Evolutionary conservation across 1,140 invertebrate species (phyloP).

Genomic region (Lucilia cuprina): DNA sequence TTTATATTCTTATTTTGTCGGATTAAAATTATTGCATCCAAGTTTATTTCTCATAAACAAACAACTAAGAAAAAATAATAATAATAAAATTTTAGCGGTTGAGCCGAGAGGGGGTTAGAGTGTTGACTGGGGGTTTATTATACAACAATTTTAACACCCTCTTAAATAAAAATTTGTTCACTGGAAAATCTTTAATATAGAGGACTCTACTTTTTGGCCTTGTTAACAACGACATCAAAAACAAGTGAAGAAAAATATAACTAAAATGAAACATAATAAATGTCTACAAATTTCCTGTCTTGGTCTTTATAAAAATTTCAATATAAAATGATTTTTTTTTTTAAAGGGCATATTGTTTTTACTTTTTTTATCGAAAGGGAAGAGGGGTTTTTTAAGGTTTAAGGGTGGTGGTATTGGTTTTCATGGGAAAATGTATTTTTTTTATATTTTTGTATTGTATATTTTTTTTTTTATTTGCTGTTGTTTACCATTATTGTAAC

Average conservation of each 20-base stretch:
- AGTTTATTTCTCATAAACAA: neutral
- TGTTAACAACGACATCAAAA: neutral
- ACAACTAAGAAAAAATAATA: too few species aligned
- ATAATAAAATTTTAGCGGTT: neutral
- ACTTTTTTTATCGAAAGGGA: neutral
- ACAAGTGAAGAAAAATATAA: neutral
- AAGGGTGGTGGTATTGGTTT: constrained; percentile 8
- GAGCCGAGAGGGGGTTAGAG: neutral
- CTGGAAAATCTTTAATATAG: neutral
- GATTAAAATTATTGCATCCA: constrained; percentile 26
- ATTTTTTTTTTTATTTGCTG: neutral
- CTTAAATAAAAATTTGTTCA: neutral
- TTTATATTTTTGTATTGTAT: too few species aligned
- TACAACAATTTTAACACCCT: neutral
- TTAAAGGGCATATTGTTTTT: neutral
- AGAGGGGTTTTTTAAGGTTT: neutral
- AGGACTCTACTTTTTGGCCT: neutral
- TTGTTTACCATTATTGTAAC: neutral
- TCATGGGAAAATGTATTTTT: neutral
- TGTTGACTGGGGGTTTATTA: neutral
- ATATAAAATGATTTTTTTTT: neutral
- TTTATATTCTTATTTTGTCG: neutral
- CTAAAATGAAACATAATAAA: neutral
- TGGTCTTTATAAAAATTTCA: neutral
- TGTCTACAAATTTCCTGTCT: neutral